Conservation (phyloP, 1,140 invertebrate species). For the Aphis gossypii region DNA sequence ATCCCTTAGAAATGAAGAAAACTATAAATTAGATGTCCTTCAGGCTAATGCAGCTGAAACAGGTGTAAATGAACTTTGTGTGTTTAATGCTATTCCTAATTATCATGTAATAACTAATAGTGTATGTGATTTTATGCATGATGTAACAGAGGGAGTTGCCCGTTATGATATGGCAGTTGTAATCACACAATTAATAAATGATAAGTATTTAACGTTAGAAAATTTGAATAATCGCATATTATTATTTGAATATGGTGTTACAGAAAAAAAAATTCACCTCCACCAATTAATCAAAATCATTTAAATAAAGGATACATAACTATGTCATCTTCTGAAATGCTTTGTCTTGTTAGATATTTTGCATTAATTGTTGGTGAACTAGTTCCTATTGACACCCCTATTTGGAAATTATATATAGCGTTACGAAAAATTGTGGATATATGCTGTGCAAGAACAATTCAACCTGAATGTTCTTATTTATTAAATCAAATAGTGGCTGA, state of each 20-base stretch:
- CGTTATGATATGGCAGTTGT: background rate
- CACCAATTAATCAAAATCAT: background rate
- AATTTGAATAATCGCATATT: background rate
- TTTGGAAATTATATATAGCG: background rate
- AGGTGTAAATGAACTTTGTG: background rate
- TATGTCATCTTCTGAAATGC: background rate
- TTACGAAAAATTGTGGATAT: background rate
- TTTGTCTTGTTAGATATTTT: too few species aligned
- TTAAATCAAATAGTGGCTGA: background rate
- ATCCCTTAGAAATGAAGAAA: background rate
- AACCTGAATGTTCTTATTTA: background rate
- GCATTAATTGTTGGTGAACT: too few species aligned
- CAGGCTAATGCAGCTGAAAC: background rate
- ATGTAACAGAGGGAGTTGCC: background rate
- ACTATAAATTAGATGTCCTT: constrained; percentile 11
- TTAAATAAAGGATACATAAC: background rate
- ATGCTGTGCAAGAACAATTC: background rate
- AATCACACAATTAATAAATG: background rate
- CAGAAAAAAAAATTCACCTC: background rate
- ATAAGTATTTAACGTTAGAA: background rate
- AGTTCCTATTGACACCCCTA: background rate
- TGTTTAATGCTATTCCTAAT: background rate
- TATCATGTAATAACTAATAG: background rate
- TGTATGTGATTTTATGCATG: background rate
- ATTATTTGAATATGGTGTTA: background rate